Evolutionary conservation across 92 coral and sea anemone species (phyloP).

Genomic region (Zoanthus sansibaricus): DNA sequence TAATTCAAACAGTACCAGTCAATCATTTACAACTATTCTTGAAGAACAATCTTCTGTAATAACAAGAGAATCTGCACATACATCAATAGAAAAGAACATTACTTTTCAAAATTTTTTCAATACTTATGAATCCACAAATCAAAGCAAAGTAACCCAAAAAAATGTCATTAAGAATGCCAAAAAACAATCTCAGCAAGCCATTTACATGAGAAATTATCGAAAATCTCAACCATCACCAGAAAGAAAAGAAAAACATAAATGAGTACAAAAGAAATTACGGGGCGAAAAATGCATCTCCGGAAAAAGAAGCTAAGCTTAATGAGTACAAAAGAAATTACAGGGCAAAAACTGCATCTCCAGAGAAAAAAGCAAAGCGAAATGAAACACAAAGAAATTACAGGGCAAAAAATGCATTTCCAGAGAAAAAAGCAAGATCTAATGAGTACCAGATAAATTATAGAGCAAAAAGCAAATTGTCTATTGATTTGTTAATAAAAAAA

Average conservation of each 20-base stretch:
- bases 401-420: neutral
- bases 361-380: slow-evolving; percentile 45
- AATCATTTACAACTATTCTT: neutral
- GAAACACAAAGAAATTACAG: slow-evolving; percentile 25
- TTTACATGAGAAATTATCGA: slow-evolving; percentile 29
- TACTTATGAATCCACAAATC: slow-evolving; percentile 21
- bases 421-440: neutral
- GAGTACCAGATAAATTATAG: slow-evolving; percentile 36
- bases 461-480: slow-evolving; percentile 16
- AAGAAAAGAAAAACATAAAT: slow-evolving; percentile 49
- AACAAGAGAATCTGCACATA: slow-evolving; percentile 5
- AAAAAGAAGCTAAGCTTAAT: slow-evolving; percentile 28
- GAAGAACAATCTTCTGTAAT: slow-evolving; percentile 12
- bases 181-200: slow-evolving; percentile 33
- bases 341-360: slow-evolving; percentile 15
- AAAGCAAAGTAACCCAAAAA: slow-evolving; percentile 19
- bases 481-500: slow-evolving; percentile 13
- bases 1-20: too few relatives aligned
- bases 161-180: slow-evolving; percentile 8
- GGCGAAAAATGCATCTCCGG: slow-evolving; percentile 18
- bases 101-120: slow-evolving; percentile 17
- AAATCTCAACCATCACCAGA: slow-evolving; percentile 23
- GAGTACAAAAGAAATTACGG: slow-evolving; percentile 36
- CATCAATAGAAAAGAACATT: slow-evolving; percentile 40
- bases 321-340: slow-evolving; percentile 33